Evolutionary conservation across 2,797 vertebrate genomes (phyloP).

Genomic region (Xenentodon cancila): DNA sequence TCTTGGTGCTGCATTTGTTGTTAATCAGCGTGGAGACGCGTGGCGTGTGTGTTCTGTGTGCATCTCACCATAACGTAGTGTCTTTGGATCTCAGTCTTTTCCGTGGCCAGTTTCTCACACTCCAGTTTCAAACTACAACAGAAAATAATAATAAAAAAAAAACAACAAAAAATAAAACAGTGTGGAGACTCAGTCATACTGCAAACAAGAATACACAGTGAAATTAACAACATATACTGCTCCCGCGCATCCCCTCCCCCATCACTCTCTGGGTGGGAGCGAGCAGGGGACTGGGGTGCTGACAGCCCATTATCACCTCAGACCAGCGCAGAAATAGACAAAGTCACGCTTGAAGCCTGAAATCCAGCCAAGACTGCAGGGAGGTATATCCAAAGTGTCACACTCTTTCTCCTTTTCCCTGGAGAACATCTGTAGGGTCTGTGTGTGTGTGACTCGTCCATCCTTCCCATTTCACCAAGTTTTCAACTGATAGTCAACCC

Average conservation of each 20-base stretch:
- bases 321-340: constrained; percentile 77
- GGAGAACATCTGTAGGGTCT: constrained; percentile 17
- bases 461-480: constrained; percentile 42
- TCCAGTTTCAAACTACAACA: constrained; percentile 90
- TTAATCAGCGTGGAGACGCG: constrained; percentile 39
- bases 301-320: constrained; percentile 79
- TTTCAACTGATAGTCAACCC: constrained; percentile 39
- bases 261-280: constrained; percentile 38
- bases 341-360: constrained; percentile 71
- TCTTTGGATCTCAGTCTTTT: constrained; percentile 95
- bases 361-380: constrained; percentile 70
- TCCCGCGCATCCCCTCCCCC: constrained; percentile 22
- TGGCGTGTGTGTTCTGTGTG: constrained; percentile 22
- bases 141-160: constrained; percentile 1
- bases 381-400: constrained; percentile 65
- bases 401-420: constrained; percentile 25
- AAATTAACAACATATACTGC: constrained; percentile 66
- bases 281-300: constrained; percentile 61
- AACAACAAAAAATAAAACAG: too few species aligned
- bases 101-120: constrained; percentile 94
- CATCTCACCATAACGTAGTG: constrained; percentile 95
- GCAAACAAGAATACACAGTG: constrained; percentile 53
- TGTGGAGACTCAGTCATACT: constrained; percentile 39
- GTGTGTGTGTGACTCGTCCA: constrained; percentile 5
- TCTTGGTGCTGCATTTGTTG: constrained; percentile 56